These are phyloP conservation scores for Hemiscyllium ocellatum DNA, from an alignment of 2,113 vertebrate species.

Conservation along the genomic window DNA sequence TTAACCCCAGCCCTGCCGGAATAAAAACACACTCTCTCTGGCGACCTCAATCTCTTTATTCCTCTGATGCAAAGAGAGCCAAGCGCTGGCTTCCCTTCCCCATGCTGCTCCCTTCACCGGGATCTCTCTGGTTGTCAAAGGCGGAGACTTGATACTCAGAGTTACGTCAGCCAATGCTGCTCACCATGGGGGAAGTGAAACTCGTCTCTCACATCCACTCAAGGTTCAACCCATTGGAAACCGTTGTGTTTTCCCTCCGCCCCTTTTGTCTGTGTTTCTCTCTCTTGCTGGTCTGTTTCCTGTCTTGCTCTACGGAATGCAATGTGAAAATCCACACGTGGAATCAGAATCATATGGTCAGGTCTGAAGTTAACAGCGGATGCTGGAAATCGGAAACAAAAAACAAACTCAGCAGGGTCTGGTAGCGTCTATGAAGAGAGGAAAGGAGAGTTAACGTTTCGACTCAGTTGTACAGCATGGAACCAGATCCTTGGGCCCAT, in stretches of 20 bases:
- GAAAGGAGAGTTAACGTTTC: too few relatives aligned
- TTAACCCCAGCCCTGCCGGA: not conserved
- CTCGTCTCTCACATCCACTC: not conserved
- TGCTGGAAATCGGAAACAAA: too few relatives aligned
- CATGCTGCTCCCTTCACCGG: not conserved
- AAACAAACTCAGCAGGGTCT: too few relatives aligned
- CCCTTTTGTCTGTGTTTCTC: not conserved
- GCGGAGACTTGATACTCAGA: not conserved
- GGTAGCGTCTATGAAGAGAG: too few relatives aligned
- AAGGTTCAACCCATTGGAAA: not conserved
- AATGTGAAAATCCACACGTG: too few relatives aligned
- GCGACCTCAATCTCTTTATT: not conserved
- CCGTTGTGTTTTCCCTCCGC: not conserved
- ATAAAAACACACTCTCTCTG: not conserved
- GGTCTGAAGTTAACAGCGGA: too few relatives aligned
- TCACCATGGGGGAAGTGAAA: not conserved
- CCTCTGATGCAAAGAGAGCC: too few relatives aligned
- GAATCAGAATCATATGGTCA: too few relatives aligned
- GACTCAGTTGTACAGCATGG: too few relatives aligned
- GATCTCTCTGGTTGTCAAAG: not conserved
- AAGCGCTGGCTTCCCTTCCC: not conserved
- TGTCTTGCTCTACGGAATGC: not conserved
- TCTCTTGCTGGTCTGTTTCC: not conserved
- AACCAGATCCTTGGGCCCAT: too few relatives aligned
- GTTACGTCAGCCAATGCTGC: not conserved